phyloP scores from a whole-genome alignment of 2,797 vertebrate genomes.

The Periophthalmus magnuspinnatus region DNA sequence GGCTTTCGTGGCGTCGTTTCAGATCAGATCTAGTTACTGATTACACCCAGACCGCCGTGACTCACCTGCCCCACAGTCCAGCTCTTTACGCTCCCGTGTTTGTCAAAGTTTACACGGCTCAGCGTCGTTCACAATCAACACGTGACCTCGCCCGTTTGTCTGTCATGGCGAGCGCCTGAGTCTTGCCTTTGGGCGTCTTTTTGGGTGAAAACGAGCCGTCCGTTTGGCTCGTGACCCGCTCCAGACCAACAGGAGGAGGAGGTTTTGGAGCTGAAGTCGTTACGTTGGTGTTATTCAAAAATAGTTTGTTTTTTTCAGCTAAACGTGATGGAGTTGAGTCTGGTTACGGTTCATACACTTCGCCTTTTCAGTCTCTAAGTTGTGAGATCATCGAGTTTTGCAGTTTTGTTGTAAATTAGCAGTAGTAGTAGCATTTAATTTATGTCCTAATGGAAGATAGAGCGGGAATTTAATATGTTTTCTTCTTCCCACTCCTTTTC shows the following conservation, averaged over 20 bases:
- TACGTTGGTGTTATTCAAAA: background rate
- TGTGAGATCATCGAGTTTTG: background rate
- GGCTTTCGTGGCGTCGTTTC: background rate
- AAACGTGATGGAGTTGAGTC: background rate
- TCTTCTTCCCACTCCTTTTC: no score
- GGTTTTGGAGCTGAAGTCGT: conserved; percentile 11
- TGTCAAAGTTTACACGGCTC: background rate
- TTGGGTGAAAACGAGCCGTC: conserved; percentile 11
- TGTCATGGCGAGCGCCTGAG: conserved; percentile 4
- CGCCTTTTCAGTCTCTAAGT: background rate
- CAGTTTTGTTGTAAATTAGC: background rate
- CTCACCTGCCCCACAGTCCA: conserved; percentile 35
- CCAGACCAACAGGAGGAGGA: conserved; percentile 21
- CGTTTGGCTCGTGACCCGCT: conserved; percentile 5
- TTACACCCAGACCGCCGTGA: conserved; percentile 20
- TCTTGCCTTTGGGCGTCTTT: conserved; percentile 20
- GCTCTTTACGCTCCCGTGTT: conserved; percentile 10
- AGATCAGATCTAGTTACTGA: conserved; percentile 35
- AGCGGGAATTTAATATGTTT: no score
- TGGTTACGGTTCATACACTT: background rate
- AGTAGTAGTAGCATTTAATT: no score
- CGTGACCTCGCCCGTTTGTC: background rate
- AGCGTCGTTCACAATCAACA: conserved; percentile 4
- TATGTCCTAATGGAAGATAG: no score
- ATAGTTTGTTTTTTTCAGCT: background rate